phyloP scores from a whole-genome alignment of 2,113 vertebrate species.

The Xenopus tropicalis region UCB_Xtro_10.0 CM004443.2:95451001-95451500 shows the following conservation, averaged over 20 bases:
- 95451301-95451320: no score
- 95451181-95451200: conserved; percentile 77
- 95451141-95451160: conserved; percentile 77
- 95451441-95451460: no score
- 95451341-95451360: no score
- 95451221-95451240: conserved; percentile 42
- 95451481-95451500: no score
- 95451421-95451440: no score
- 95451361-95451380: no score
- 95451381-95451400: no score
- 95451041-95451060: conserved; percentile 75
- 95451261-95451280: not conserved
- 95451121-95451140: conserved; percentile 78
- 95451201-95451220: conserved; percentile 68
- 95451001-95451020: conserved; percentile 54
- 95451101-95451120: conserved; percentile 96
- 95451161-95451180: conserved; percentile 75
- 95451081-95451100: conserved; percentile 91
- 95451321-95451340: no score
- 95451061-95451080: conserved; percentile 88
- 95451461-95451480: no score
- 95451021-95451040: conserved; percentile 68
- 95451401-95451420: no score
- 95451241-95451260: not conserved
- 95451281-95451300: no score